These are phyloP conservation scores for Leptinotarsa texana DNA, from an alignment of 1,140 invertebrate genomes.

Conservation along the genomic window DNA sequence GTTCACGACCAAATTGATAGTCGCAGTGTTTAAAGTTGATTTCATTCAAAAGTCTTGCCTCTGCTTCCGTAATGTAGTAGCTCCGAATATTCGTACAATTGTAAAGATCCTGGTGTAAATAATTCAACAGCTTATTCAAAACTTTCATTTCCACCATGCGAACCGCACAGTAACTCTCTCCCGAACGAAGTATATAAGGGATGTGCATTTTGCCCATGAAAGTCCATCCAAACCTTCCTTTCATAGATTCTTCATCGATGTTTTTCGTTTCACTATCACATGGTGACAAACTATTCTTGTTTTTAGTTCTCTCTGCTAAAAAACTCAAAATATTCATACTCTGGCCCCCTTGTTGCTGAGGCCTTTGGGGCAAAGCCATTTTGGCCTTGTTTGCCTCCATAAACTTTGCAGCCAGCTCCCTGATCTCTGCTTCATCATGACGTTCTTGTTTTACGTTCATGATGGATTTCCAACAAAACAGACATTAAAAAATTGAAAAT, in stretches of 20 bases:
- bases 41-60: conserved; percentile 88
- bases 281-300: conserved; percentile 32
- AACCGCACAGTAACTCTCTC: conserved; percentile 87
- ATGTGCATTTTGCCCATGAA: conserved; percentile 82
- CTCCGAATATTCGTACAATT: conserved; percentile 87
- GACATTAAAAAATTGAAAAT: conserved; percentile 19
- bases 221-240: conserved; percentile 88
- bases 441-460: conserved; percentile 75
- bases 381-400: conserved; percentile 82
- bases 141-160: conserved; percentile 88
- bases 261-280: conserved; percentile 35
- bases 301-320: conserved; percentile 42
- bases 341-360: conserved; percentile 45
- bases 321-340: conserved; percentile 52
- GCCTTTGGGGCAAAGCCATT: conserved; percentile 59
- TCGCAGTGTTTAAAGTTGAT: conserved; percentile 93
- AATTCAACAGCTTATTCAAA: conserved; percentile 82
- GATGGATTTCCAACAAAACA: conserved; percentile 8
- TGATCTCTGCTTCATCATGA: conserved; percentile 84
- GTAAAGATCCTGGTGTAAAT: conserved; percentile 82
- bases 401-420: conserved; percentile 82
- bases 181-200: conserved; percentile 82
- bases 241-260: conserved; percentile 77
- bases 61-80: conserved; percentile 90
- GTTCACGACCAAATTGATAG: conserved; percentile 82